Conservation (phyloP, 2,113 vertebrate species). For the Siphamia tubifer region DNA sequence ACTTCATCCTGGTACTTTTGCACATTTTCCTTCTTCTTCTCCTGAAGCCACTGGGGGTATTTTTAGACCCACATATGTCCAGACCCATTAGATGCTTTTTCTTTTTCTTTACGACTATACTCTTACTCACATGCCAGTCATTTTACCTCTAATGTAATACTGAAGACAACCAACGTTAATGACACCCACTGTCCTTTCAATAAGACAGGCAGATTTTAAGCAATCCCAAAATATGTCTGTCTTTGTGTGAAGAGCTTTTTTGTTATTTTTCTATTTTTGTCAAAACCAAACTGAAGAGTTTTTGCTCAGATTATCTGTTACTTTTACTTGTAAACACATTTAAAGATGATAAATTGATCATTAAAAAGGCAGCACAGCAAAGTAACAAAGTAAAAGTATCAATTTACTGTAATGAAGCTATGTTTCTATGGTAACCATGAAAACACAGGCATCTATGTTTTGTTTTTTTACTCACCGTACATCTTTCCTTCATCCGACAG, state of each 20-base stretch:
- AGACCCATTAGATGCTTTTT: neutral
- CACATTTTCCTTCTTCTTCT: slow-evolving; percentile 37
- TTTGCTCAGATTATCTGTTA: too few relatives aligned
- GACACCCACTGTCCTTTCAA: neutral
- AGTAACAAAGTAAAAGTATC: too few relatives aligned
- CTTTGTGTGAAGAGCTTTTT: neutral
- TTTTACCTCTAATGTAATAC: neutral
- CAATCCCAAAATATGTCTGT: neutral
- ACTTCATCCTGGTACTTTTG: slow-evolving; percentile 16
- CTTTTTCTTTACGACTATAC: slow-evolving; percentile 1
- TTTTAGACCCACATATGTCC: neutral
- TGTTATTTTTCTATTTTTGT: too few relatives aligned
- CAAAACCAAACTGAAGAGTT: too few relatives aligned
- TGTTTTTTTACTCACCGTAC: slow-evolving; percentile 87
- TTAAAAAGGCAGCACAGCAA: neutral
- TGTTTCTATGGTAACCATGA: too few relatives aligned
- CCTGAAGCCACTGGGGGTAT: slow-evolving; percentile 6
- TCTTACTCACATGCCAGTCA: slow-evolving; percentile 10
- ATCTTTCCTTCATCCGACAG: slow-evolving; percentile 99
- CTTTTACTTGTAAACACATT: neutral
- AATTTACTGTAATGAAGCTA: too few relatives aligned
- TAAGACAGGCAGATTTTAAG: neutral
- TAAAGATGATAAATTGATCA: too few relatives aligned
- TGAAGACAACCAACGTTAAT: slow-evolving; percentile 4
- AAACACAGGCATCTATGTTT: too few relatives aligned